Evolutionary conservation across 1,140 invertebrate species (phyloP).

Genomic region (Drosophila ananassae): DNA sequence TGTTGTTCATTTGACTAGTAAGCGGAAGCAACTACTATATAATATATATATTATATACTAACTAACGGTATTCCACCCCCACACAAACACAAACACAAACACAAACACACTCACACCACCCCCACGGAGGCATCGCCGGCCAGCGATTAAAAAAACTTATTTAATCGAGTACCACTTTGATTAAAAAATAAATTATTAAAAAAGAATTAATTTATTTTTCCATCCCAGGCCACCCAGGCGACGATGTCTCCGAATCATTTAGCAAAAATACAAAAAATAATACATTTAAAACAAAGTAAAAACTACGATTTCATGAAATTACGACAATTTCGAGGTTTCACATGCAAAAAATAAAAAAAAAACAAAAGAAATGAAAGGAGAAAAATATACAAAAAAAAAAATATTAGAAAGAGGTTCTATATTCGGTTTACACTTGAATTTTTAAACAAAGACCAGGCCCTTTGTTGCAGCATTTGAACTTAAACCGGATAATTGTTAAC

Average conservation of each 20-base stretch:
- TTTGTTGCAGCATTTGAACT: slow-evolving; percentile 40
- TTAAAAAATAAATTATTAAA: neutral
- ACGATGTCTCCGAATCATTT: slow-evolving; percentile 36
- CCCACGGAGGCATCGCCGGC: slow-evolving; percentile 1
- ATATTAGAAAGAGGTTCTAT: slow-evolving; percentile 35
- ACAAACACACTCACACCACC: slow-evolving; percentile 14
- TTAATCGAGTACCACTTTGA: neutral
- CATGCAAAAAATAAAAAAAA: slow-evolving; percentile 56
- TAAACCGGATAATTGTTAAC: slow-evolving; percentile 68
- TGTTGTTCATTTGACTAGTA: slow-evolving; percentile 72
- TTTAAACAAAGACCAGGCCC: neutral
- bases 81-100: slow-evolving; percentile 9
- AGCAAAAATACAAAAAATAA: slow-evolving; percentile 27
- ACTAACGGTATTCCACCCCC: slow-evolving; percentile 53
- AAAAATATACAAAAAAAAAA: slow-evolving; percentile 31
- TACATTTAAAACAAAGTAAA: slow-evolving; percentile 37
- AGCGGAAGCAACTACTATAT: slow-evolving; percentile 47
- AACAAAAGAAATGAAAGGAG: neutral
- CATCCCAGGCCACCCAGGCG: neutral
- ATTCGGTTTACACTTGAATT: slow-evolving; percentile 39
- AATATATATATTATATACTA: slow-evolving; percentile 20
- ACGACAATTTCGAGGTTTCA: slow-evolving; percentile 81
- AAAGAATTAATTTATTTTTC: neutral
- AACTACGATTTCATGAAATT: slow-evolving; percentile 76
- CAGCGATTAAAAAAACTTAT: neutral